Percentiles rank a stretch among this genome's conserved stretches.
Evolutionary conservation across 2,797 vertebrate species (phyloP).

Genomic region (Scolopax bukidnonensis): DNA sequence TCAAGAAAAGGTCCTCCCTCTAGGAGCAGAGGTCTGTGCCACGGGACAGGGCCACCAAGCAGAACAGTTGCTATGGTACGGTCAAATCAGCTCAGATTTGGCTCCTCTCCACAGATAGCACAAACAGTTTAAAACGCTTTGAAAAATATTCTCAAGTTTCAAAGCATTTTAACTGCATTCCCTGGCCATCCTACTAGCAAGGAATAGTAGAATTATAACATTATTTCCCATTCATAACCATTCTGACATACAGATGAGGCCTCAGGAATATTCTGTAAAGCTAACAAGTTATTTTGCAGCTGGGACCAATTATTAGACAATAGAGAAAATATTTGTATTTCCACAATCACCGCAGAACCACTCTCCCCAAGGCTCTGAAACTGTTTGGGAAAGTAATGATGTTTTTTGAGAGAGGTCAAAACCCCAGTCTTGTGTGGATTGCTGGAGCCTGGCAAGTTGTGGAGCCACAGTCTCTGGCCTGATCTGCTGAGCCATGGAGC

Average conservation of each 20-base stretch:
- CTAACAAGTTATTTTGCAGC: background rate
- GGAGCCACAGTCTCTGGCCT: background rate
- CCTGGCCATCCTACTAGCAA: background rate
- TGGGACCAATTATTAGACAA: background rate
- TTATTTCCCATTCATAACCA: background rate
- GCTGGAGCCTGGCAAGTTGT: background rate
- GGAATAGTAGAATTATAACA: background rate
- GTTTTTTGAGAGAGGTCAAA: background rate
- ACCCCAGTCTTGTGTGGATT: background rate
- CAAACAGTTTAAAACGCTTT: background rate
- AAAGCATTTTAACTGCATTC: background rate
- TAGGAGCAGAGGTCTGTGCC: background rate
- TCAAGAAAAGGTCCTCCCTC: background rate
- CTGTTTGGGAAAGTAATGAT: background rate
- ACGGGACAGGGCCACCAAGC: fast-evolving
- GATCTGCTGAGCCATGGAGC: background rate
- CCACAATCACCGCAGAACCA: background rate
- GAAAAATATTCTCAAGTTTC: background rate
- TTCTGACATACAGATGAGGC: background rate
- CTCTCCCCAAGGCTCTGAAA: background rate
- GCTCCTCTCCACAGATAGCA: background rate
- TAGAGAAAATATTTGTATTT: background rate
- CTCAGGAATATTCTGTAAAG: background rate
- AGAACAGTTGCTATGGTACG: background rate
- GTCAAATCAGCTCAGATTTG: background rate